Conservation (phyloP, 64 coral and sea anemone species). For the Catalaphyllia jardinei region DNA sequence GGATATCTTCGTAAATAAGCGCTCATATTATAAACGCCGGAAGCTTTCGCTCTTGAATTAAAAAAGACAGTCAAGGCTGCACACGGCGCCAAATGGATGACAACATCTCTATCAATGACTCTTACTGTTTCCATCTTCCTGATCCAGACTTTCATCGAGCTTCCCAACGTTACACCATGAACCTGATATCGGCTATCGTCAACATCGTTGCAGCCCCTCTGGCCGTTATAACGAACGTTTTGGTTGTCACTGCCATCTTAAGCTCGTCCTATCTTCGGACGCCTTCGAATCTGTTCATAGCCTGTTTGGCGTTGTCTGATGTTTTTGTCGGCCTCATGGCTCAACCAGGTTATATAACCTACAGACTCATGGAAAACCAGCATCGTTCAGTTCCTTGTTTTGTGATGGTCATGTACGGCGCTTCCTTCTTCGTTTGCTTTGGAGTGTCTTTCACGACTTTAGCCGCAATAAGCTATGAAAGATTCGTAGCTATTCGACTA, state of each 20-base stretch:
- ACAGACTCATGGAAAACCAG: slow-evolving; percentile 63
- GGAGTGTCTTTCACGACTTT: slow-evolving; percentile 85
- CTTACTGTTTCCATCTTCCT: slow-evolving; percentile 40
- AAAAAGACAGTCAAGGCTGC: not conserved
- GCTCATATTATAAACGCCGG: too few species aligned
- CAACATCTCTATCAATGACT: not conserved
- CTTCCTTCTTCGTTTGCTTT: slow-evolving; percentile 71
- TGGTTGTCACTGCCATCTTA: slow-evolving; percentile 46
- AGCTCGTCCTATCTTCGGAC: slow-evolving; percentile 32
- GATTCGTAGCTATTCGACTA: slow-evolving; percentile 54
- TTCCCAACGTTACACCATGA: slow-evolving; percentile 19
- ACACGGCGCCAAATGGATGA: not conserved
- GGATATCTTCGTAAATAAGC: too few species aligned
- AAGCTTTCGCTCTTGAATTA: too few species aligned
- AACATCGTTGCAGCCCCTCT: slow-evolving; percentile 54
- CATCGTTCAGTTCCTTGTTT: slow-evolving; percentile 61
- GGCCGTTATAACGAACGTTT: slow-evolving; percentile 49
- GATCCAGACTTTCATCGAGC: slow-evolving; percentile 27
- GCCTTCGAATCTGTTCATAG: slow-evolving; percentile 63
- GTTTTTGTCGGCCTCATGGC: slow-evolving; percentile 63
- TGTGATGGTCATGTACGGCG: slow-evolving; percentile 51
- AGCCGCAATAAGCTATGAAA: slow-evolving; percentile 70
- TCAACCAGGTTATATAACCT: slow-evolving; percentile 55
- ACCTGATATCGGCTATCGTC: slow-evolving; percentile 60
- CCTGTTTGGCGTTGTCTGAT: slow-evolving; percentile 70